Base-by-base conservation (phyloP, 2,888 invertebrate species). In the Troides aeacus region DNA sequence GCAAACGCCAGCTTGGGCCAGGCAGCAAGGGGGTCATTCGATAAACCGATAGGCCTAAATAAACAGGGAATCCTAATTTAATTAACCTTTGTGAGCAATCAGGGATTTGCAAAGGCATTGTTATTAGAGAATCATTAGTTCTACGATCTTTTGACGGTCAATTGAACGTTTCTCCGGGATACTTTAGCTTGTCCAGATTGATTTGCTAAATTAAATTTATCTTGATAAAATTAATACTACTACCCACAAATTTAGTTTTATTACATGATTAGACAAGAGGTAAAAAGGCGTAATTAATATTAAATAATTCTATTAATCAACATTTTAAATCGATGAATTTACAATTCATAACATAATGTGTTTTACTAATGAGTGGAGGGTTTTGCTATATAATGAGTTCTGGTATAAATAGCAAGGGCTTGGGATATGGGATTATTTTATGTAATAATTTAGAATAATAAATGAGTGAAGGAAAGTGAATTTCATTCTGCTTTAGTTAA, bases 11-110 rank as follows among this genome's bases (percentile, higher is more conserved):
- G 70, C 56, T 60, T n/a, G 59, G 64, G 69, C 64, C 61, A 53
- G 59, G 36, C 21, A 24, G 30, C 42, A 61, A 42, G 66, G 46
- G 12, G 60, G 78, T 77, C 79, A 77, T 74, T 76, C 78, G 78
- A 80, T 81, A 79, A 75, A 74, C 73, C 74, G 72, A 74, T 75
- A 64, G 74, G 57, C 82, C 86, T 83, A 82, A 84, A 76, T 78
- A 83, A 84, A 85, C 82, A 84, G 70, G 68, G 75, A 71, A 70
- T 74, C 72, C 77, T 81, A 81, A 82, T 81, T 81, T 80, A 82
- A 84, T 84, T 83, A 76, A 76, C 71, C 71, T 71, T 71, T 74
- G 77, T 76, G 75, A 79, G 76, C 79, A 80, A 82, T 82, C 77
- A 77, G 72, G 77, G 78, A 78, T 80, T 79, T 72, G 75, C 63